phyloP scores from a whole-genome alignment of 1,140 invertebrate species.

The Conus betulinus region DNA sequence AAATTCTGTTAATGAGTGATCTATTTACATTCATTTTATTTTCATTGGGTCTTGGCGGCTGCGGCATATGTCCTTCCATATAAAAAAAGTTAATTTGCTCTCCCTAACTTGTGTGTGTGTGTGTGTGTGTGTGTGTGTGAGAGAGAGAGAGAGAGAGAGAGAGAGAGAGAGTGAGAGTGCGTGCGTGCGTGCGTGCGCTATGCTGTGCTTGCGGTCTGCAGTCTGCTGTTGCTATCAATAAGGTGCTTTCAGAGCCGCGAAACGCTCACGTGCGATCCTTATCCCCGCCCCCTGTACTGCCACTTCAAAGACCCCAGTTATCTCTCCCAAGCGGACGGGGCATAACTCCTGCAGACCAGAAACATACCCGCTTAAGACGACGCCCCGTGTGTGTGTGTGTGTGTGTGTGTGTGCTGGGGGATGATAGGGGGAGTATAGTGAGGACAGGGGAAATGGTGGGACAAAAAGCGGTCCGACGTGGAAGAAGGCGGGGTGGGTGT shows the following conservation, averaged over 20 bases:
- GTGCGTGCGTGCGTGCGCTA: neutral
- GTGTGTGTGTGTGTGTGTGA: constrained; percentile 22
- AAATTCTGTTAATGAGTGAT: too few species aligned
- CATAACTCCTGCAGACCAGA: neutral
- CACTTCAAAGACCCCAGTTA: constrained; percentile 24
- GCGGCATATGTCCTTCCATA: too few species aligned
- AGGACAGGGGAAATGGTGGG: too few species aligned
- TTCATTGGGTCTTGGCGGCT: too few species aligned
- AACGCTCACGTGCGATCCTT: neutral
- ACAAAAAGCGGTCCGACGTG: too few species aligned
- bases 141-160: constrained; percentile 15
- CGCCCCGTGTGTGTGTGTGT: too few species aligned
- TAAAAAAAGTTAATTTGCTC: too few species aligned
- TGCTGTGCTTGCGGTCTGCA: neutral
- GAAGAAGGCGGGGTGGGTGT: too few species aligned
- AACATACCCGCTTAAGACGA: neutral
- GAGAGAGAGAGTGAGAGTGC: neutral
- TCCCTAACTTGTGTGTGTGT: neutral
- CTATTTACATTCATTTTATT: too few species aligned
- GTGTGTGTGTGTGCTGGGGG: too few species aligned
- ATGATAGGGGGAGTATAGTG: too few species aligned
- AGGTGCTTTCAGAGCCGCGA: neutral
- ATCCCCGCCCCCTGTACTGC: neutral
- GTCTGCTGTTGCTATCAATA: constrained; percentile 29
- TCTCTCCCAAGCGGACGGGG: neutral